A percentile compares a stretch with the other conserved stretches of the same genome.
phyloP scores from a whole-genome alignment of 2,797 vertebrate genomes.

The Pangasius larnaudii region DNA sequence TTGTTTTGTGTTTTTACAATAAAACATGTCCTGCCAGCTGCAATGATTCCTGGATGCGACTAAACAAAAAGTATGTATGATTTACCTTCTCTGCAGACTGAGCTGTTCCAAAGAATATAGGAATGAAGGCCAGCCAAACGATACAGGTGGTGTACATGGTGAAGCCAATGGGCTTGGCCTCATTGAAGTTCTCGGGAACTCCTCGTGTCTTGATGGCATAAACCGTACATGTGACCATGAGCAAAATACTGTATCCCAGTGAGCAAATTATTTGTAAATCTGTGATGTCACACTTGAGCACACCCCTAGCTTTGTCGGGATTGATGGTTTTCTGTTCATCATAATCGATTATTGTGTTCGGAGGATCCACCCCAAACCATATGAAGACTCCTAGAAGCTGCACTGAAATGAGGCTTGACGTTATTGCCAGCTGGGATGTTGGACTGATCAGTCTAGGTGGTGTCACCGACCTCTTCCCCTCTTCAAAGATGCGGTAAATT shows the following conservation, averaged over 20 bases:
- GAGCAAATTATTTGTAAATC: slow-evolving; percentile 99
- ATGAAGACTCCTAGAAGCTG: slow-evolving; percentile 96
- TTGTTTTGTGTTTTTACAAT: neutral
- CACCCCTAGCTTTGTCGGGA: slow-evolving; percentile 88
- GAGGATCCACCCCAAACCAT: slow-evolving; percentile 96
- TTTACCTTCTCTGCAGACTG: slow-evolving; percentile 99
- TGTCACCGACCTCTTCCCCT: slow-evolving; percentile 95
- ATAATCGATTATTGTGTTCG: slow-evolving; percentile 95
- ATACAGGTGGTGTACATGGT: slow-evolving; percentile 99
- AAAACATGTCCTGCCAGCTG: no score
- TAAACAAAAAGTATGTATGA: slow-evolving; percentile 15
- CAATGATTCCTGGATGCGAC: neutral
- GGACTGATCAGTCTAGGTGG: slow-evolving; percentile 96
- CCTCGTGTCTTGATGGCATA: slow-evolving; percentile 99
- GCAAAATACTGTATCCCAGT: slow-evolving; percentile 96
- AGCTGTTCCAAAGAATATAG: slow-evolving; percentile 99
- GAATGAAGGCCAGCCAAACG: slow-evolving; percentile 99
- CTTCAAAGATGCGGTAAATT: slow-evolving; percentile 98
- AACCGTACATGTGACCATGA: slow-evolving; percentile 99
- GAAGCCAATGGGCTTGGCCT: slow-evolving; percentile 99
- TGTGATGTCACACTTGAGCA: slow-evolving; percentile 98
- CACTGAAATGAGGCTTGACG: slow-evolving; percentile 92
- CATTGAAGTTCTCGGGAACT: slow-evolving; percentile 99
- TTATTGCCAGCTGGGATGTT: slow-evolving; percentile 95
- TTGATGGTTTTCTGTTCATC: slow-evolving; percentile 95